These are phyloP conservation scores for Babylonia areolata DNA, from an alignment of 1,140 invertebrate genomes.

Conservation along the genomic window DNA sequence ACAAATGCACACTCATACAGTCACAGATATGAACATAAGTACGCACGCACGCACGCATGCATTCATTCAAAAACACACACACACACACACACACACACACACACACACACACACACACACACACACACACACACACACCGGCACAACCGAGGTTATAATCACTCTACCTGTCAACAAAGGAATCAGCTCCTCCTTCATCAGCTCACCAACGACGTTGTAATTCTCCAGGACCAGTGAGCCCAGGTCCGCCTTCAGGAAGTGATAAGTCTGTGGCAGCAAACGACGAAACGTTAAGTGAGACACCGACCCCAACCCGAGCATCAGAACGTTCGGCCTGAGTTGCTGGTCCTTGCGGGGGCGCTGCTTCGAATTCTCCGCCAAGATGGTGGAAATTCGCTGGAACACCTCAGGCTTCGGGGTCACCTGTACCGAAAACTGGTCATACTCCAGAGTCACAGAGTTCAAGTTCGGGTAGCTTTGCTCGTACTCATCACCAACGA, in stretches of 20 bases:
- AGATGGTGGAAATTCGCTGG: slow-evolving; percentile 45
- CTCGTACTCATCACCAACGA: neutral
- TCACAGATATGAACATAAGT: neutral
- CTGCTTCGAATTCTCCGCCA: neutral
- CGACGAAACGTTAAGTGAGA: slow-evolving; percentile 66
- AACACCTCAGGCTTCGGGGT: slow-evolving; percentile 59
- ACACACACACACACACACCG: slow-evolving; percentile 3
- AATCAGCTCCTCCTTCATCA: slow-evolving; percentile 64
- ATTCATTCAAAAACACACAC: neutral
- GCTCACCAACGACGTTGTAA: slow-evolving; percentile 71
- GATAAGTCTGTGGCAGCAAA: slow-evolving; percentile 63
- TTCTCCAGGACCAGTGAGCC: slow-evolving; percentile 61
- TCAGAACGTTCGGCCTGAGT: slow-evolving; percentile 66
- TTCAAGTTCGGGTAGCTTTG: slow-evolving; percentile 21
- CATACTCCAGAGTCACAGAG: slow-evolving; percentile 56
- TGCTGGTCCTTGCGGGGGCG: slow-evolving; percentile 14
- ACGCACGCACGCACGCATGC: neutral
- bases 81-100: neutral
- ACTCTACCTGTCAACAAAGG: slow-evolving; percentile 68
- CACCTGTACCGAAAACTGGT: slow-evolving; percentile 68
- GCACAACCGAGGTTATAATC: too few relatives aligned
- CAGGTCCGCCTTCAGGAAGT: slow-evolving; percentile 57
- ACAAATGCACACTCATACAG: neutral
- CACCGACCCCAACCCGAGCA: slow-evolving; percentile 67
- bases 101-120: slow-evolving; percentile 10